phyloP scores from a whole-genome alignment of 2,113 vertebrate species.

The Columbina picui region DNA sequence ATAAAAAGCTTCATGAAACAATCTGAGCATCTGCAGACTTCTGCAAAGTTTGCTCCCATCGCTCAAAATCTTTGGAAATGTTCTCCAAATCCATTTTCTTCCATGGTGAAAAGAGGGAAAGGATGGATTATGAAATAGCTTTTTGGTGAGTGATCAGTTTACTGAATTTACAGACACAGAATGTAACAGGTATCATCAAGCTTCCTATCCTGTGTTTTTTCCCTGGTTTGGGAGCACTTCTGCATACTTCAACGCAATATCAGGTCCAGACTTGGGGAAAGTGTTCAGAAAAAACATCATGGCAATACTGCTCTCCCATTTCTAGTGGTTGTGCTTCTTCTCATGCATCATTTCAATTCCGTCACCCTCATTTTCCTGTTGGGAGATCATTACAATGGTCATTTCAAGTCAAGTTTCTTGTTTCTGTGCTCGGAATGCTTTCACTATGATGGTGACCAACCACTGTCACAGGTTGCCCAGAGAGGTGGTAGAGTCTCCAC shows the following conservation, averaged over 20 bases:
- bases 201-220: not conserved
- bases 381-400: accelerated
- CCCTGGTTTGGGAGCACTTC: not conserved
- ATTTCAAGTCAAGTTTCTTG: not conserved
- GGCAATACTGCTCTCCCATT: not conserved
- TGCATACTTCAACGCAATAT: not conserved
- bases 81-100: not conserved
- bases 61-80: not conserved
- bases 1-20: not conserved
- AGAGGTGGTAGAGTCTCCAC: not conserved
- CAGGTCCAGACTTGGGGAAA: not conserved
- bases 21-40: accelerated
- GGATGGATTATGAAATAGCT: not conserved
- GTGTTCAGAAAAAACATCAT: not conserved
- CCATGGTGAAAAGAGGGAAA: not conserved
- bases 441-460: not conserved
- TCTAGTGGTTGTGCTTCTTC: not conserved
- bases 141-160: not conserved
- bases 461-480: not conserved
- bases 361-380: not conserved
- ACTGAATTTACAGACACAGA: not conserved
- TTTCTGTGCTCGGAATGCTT: not conserved
- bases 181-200: not conserved
- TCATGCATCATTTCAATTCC: not conserved
- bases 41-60: not conserved